These are phyloP conservation scores for Sminthurinus aureus DNA, from an alignment of 2,888 invertebrate species.

Conservation along the genomic window DNA sequence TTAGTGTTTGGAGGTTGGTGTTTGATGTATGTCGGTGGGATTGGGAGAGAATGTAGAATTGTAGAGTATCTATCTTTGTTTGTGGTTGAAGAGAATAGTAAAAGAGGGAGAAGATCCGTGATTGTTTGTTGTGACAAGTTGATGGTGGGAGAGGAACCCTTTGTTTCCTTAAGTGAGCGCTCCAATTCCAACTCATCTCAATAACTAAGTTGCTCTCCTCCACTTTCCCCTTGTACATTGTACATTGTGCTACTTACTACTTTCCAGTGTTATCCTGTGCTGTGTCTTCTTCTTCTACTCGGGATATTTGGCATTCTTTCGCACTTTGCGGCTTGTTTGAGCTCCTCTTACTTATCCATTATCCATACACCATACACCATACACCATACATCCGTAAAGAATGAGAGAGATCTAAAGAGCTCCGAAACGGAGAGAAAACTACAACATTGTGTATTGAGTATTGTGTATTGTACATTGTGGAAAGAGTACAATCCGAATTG, in stretches of 20 bases:
- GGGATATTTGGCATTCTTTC: conserved; percentile 38
- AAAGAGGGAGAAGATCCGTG: conserved; percentile 22
- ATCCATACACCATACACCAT: too few species aligned
- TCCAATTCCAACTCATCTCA: neutral
- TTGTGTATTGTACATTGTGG: too few species aligned
- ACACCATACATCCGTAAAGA: neutral
- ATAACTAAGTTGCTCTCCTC: neutral
- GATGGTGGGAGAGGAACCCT: conserved; percentile 34
- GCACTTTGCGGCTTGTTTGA: conserved; percentile 34
- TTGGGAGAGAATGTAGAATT: neutral
- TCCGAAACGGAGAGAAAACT: too few species aligned
- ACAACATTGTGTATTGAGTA: neutral
- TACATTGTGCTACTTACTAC: too few species aligned
- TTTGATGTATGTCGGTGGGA: too few species aligned
- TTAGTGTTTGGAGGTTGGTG: too few species aligned
- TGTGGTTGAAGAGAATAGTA: neutral
- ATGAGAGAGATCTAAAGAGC: neutral
- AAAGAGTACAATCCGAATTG: too few species aligned
- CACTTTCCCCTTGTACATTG: neutral
- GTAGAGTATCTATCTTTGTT: neutral
- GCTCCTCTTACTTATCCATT: neutral
- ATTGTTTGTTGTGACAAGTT: conserved; percentile 46
- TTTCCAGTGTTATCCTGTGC: too few species aligned
- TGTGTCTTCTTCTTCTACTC: neutral
- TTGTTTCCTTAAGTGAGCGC: conserved; percentile 44